These are phyloP conservation scores for Festucalex cinctus DNA, from an alignment of 2,113 vertebrate species.

Conservation along the genomic window DNA sequence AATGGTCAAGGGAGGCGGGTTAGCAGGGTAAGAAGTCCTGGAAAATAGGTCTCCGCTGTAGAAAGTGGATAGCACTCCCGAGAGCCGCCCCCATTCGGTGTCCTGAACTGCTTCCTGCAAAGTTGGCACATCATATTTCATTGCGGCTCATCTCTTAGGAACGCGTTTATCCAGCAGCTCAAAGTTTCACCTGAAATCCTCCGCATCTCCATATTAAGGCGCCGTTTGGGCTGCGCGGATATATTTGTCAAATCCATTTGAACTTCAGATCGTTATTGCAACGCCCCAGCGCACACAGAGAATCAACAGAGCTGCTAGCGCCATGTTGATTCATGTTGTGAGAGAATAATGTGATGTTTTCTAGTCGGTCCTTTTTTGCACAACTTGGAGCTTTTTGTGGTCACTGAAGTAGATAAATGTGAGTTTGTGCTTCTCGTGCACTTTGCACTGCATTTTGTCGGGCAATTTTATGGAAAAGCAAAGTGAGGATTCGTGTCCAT, in stretches of 20 bases:
- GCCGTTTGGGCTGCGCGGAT: conserved; percentile 28
- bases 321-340: conserved; percentile 24
- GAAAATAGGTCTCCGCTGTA: not conserved
- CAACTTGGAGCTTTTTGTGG: conserved; percentile 26
- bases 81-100: not conserved
- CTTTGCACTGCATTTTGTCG: conserved; percentile 22
- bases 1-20: not conserved
- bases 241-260: conserved; percentile 44
- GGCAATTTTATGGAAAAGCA: conserved; percentile 25
- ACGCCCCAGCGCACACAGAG: conserved; percentile 14
- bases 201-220: conserved; percentile 37
- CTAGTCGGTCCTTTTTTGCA: conserved; percentile 23
- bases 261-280: conserved; percentile 24
- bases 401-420: conserved; percentile 26
- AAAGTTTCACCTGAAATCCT: conserved; percentile 31
- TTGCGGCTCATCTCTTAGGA: conserved; percentile 9
- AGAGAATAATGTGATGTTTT: conserved; percentile 29
- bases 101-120: not conserved
- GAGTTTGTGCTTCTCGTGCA: conserved; percentile 20
- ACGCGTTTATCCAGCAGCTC: conserved; percentile 33
- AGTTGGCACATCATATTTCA: not conserved
- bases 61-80: not conserved
- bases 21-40: not conserved
- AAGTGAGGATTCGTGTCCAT: not conserved
- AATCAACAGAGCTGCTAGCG: conserved; percentile 15